Base-by-base conservation (phyloP, 1,140 invertebrate species). In the Pseudachorutes palmiensis region DNA sequence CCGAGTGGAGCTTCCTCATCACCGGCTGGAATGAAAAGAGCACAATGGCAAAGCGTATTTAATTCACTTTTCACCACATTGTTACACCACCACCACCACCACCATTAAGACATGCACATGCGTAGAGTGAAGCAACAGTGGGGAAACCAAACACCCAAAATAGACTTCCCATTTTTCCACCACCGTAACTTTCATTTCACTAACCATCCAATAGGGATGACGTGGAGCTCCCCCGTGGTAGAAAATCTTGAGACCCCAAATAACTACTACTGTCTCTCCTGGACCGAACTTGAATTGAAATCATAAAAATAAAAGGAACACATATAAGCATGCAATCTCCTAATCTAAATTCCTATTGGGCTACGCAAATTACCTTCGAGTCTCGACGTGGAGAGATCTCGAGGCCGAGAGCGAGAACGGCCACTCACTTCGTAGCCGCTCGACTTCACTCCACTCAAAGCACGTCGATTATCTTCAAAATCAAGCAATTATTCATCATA, bases 191-290 rank as follows among this genome's bases (percentile, higher is more conserved):
- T n/a, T 24, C 60, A 30, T 28, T 24, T 32, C 5, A 71, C 72
- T 70, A 51, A 73, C 72, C 72, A 70, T 73, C 72, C 49, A 73
- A 55, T n/a, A 73, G 64, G 26, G 72, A 73, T n/a, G 72, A 73
- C 22, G 72, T 68, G n/a, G 72, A 73, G 63, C 68, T 73, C 28
- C 51, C 69, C 32, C 72, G 64, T 51, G 66, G 62, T 51, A 68
- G 62, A 65, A 55, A 70, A 55, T 70, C 72, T 64, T 73, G 69
- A 26, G 72, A 73, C 33, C 71, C 67, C 66, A 72, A 66, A 68
- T 68, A 70, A 66, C 64, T 73, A 67, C 58, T 22, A 14, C 26
- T 60, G 30, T 60, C 26, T 12, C 58, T 26, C 26, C 26, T 28
- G 9, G 26, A 32, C 12, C 58, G 26, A 16, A 29, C 58, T 30